These are phyloP conservation scores for Tragelaphus scriptus DNA, from an alignment of 2,113 vertebrate species.

Conservation along the genomic window DNA sequence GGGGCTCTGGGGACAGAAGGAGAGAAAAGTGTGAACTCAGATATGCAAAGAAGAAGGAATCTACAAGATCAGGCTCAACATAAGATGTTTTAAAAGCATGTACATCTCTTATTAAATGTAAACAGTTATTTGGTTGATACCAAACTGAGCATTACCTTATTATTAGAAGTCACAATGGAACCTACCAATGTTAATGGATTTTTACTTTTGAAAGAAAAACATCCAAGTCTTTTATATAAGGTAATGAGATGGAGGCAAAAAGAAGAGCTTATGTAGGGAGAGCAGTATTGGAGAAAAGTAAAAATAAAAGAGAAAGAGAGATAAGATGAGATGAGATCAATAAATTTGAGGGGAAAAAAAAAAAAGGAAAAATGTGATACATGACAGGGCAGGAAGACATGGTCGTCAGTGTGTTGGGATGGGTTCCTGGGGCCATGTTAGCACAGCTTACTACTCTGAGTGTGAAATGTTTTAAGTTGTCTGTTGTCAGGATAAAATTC, in stretches of 20 bases:
- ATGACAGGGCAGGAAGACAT: not conserved
- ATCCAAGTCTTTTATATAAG: not conserved
- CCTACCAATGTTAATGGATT: not conserved
- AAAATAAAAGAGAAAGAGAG: not conserved
- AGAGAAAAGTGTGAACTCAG: not conserved
- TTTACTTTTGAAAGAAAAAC: not conserved
- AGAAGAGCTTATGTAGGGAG: not conserved
- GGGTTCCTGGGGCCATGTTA: not conserved
- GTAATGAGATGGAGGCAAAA: not conserved
- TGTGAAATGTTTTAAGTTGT: not conserved
- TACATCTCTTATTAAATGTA: not conserved
- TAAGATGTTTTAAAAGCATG: not conserved
- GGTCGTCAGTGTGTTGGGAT: not conserved
- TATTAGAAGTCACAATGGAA: not conserved
- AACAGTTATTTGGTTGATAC: not conserved
- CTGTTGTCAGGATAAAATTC: not conserved
- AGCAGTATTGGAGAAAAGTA: not conserved
- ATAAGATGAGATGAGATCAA: not conserved
- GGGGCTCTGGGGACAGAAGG: not conserved
- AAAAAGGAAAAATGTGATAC: not conserved
- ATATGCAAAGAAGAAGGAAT: not conserved
- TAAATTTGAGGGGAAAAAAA: accelerated
- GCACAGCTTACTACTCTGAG: not conserved
- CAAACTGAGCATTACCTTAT: not conserved
- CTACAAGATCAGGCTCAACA: not conserved